phyloP scores from a whole-genome alignment of 2,797 vertebrate genomes.

The Halcyon badia region DNA sequence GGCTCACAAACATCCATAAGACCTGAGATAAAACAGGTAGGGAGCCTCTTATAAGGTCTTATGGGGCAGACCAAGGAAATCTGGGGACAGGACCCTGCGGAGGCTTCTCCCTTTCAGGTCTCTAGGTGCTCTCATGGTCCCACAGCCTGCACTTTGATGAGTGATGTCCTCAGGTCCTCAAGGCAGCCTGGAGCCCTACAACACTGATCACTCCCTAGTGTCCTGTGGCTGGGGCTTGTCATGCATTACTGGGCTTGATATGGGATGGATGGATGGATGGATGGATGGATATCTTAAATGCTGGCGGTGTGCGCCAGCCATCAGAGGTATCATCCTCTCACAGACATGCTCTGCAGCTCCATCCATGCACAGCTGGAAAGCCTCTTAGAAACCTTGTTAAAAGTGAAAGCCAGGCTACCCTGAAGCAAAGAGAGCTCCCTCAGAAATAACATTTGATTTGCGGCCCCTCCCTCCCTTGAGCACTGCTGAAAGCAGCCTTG shows the following conservation, averaged over 20 bases:
- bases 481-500: slow-evolving; percentile 72
- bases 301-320: background rate
- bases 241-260: background rate
- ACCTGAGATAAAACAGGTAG: background rate
- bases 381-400: slow-evolving; percentile 63
- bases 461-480: slow-evolving; percentile 29
- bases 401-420: slow-evolving; percentile 47
- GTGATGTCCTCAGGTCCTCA: background rate
- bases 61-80: background rate
- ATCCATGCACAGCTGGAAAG: slow-evolving; percentile 43
- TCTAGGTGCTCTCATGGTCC: background rate
- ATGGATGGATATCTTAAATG: rapidly evolving
- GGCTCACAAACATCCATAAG: rapidly evolving
- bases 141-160: background rate
- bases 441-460: slow-evolving; percentile 71
- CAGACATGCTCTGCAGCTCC: background rate
- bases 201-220: background rate
- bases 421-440: slow-evolving; percentile 58
- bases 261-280: background rate
- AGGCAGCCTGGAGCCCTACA: background rate
- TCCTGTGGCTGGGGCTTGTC: background rate
- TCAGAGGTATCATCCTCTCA: background rate
- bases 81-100: rapidly evolving
- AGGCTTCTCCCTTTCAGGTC: background rate
- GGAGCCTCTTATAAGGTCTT: background rate